These are phyloP conservation scores for Syrphus vitripennis DNA, from an alignment of 2,888 invertebrate genomes.

Conservation along the genomic window DNA sequence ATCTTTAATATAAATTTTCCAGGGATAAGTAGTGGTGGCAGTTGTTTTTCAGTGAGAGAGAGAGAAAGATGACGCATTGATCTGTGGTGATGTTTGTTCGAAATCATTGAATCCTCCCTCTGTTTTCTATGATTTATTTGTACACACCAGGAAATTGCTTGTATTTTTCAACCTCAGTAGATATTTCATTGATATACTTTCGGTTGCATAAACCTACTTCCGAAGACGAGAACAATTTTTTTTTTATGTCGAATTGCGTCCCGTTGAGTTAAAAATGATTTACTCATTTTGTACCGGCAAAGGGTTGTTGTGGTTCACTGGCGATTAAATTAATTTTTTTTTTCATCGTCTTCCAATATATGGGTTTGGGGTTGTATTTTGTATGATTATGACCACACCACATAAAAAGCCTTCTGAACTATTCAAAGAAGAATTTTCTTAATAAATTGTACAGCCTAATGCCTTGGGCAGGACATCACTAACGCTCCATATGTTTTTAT, in stretches of 20 bases:
- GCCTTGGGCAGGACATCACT: slow-evolving; percentile 63
- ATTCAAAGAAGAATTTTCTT: slow-evolving; percentile 51
- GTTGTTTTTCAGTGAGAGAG: background rate
- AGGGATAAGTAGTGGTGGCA: slow-evolving; percentile 33
- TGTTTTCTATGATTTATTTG: slow-evolving; percentile 55
- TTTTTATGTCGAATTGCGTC: background rate
- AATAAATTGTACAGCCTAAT: slow-evolving; percentile 60
- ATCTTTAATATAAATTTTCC: slow-evolving; percentile 58
- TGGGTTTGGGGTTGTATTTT: background rate
- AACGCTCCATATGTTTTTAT: slow-evolving; percentile 44
- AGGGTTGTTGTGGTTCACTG: slow-evolving; percentile 40
- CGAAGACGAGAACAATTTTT: background rate
- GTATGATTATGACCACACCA: slow-evolving; percentile 30
- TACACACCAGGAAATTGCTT: slow-evolving; percentile 56
- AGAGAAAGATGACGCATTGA: slow-evolving; percentile 11
- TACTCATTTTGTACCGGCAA: slow-evolving; percentile 3
- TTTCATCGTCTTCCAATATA: background rate
- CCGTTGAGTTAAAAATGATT: slow-evolving; percentile 24
- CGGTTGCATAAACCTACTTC: background rate
- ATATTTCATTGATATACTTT: slow-evolving; percentile 4
- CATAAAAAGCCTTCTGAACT: slow-evolving; percentile 33
- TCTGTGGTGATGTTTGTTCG: slow-evolving; percentile 42
- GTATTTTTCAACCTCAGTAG: slow-evolving; percentile 57
- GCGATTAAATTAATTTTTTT: slow-evolving; percentile 58
- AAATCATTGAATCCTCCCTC: slow-evolving; percentile 57